Evolutionary conservation across 64 coral and sea anemone genomes (phyloP).

Genomic region (Actinia equina): DNA sequence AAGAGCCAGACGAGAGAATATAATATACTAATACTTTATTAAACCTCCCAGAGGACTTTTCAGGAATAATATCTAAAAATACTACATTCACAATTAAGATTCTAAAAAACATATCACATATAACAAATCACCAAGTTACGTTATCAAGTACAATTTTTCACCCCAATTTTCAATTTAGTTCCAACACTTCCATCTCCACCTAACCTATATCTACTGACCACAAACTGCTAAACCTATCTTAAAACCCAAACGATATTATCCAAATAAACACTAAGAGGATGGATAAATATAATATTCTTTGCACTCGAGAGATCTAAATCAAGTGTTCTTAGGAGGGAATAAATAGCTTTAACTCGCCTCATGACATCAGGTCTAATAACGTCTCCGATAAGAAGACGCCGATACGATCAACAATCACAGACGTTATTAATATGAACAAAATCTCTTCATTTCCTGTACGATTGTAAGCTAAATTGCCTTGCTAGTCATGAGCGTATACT

Average conservation of each 20-base stretch:
- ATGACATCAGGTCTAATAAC: neutral
- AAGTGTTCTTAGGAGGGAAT: neutral
- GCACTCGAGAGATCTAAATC: slow-evolving; percentile 9
- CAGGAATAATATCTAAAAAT: too few relatives aligned
- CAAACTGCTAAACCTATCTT: neutral
- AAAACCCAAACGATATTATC: neutral
- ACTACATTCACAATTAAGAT: too few relatives aligned
- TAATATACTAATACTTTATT: too few relatives aligned
- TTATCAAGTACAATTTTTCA: too few relatives aligned
- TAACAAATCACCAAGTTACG: too few relatives aligned
- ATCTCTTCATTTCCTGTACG: slow-evolving; percentile 1
- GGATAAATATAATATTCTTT: neutral
- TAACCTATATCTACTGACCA: neutral
- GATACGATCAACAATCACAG: neutral
- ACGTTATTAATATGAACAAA: neutral
- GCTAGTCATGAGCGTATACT: neutral
- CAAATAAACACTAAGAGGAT: neutral
- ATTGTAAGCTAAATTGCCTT: neutral
- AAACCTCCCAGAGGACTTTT: too few relatives aligned
- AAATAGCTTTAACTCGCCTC: neutral
- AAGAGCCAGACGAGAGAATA: too few relatives aligned
- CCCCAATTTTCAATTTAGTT: too few relatives aligned
- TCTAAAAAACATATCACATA: too few relatives aligned
- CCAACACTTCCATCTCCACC: neutral
- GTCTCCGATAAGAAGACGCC: neutral